Evolutionary conservation across 2,113 vertebrate genomes (phyloP).

Genomic region (Anoura caudifer): DNA sequence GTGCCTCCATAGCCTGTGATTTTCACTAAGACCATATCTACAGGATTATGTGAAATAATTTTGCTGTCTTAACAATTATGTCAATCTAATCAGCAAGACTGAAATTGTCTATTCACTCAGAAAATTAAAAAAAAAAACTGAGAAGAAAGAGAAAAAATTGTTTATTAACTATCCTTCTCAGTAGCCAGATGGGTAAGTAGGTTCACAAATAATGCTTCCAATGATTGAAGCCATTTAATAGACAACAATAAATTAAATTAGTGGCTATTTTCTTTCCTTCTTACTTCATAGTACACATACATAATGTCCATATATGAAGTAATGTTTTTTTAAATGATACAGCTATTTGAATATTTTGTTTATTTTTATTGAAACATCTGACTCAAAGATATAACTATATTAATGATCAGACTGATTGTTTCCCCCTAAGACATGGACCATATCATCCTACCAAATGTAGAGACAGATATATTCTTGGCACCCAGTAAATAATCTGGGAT

Average conservation of each 20-base stretch:
- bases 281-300: not conserved
- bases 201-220: not conserved
- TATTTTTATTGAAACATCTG: not conserved
- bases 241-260: not conserved
- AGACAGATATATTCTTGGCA: not conserved
- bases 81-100: not conserved
- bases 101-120: not conserved
- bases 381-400: not conserved
- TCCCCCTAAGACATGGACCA: not conserved
- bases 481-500: not conserved
- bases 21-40: not conserved
- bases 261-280: not conserved
- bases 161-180: not conserved
- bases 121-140: not conserved
- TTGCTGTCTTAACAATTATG: slow-evolving; percentile 9
- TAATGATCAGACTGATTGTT: not conserved
- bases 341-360: not conserved
- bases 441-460: not conserved
- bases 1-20: not conserved
- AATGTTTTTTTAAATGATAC: not conserved
- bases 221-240: not conserved
- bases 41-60: not conserved
- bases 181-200: not conserved
- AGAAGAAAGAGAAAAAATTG: not conserved
- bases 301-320: not conserved